These are phyloP conservation scores for Streptopelia turtur DNA, from an alignment of 2,797 vertebrate genomes.

Conservation along the genomic window DNA sequence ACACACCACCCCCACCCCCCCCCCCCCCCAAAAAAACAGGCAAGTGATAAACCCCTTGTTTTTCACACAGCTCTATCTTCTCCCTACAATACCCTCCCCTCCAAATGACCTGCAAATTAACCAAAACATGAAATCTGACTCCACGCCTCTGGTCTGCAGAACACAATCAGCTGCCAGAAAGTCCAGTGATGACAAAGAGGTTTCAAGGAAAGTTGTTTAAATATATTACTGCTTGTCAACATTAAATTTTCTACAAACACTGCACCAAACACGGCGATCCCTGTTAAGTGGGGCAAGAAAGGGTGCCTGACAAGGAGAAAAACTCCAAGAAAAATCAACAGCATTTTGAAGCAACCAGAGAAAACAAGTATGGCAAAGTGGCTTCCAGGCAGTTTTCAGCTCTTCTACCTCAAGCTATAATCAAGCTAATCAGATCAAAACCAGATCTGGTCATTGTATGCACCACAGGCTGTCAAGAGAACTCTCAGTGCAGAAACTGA, in stretches of 20 bases:
- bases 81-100: background rate
- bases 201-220: constrained; percentile 20
- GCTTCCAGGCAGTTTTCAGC: background rate
- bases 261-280: background rate
- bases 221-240: background rate
- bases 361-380: background rate
- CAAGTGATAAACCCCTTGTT: background rate
- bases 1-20: too few species aligned
- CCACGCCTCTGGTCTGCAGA: background rate
- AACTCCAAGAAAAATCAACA: background rate
- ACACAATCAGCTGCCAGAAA: background rate
- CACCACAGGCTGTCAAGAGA: background rate
- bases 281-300: background rate
- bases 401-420: background rate
- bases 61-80: constrained; percentile 4
- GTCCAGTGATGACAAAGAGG: constrained; percentile 11
- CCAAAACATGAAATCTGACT: constrained; percentile 40
- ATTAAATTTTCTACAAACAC: background rate
- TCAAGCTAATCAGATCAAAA: constrained; percentile 31
- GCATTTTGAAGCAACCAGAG: background rate
- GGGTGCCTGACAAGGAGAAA: background rate
- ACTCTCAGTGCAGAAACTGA: background rate
- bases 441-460: background rate
- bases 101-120: constrained; percentile 46
- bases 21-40: background rate